Evolutionary conservation across 2,113 vertebrate species (phyloP).

Genomic region (Daboia siamensis): DNA sequence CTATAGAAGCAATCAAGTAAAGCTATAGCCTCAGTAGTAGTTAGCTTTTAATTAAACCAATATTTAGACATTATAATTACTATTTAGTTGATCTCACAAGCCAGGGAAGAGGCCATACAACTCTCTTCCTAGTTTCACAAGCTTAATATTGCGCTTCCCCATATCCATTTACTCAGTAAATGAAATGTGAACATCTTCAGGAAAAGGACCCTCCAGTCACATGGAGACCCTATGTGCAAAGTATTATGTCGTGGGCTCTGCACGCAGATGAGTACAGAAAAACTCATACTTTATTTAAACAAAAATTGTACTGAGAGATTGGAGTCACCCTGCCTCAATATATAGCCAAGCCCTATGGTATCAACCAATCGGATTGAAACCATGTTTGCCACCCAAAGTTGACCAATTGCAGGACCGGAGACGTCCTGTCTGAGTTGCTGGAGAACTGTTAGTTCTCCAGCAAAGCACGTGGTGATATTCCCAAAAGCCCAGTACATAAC

Average conservation of each 20-base stretch:
- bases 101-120: not conserved
- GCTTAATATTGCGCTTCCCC: not conserved
- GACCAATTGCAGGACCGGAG: too few species aligned
- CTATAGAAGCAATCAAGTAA: not conserved
- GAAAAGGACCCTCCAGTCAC: not conserved
- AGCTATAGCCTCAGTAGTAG: not conserved
- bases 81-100: not conserved
- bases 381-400: too few species aligned
- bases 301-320: too few species aligned
- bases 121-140: not conserved
- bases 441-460: too few species aligned
- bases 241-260: not conserved
- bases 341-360: too few species aligned
- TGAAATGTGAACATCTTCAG: not conserved
- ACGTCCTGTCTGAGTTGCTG: too few species aligned
- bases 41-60: not conserved
- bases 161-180: not conserved
- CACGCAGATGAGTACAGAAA: too few species aligned
- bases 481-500: too few species aligned
- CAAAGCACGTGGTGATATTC: too few species aligned
- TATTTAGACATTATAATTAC: not conserved
- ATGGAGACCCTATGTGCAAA: not conserved
- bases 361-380: too few species aligned
- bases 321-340: too few species aligned
- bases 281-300: too few species aligned